Percentiles rank a stretch among this genome's conserved stretches.
These are phyloP conservation scores for Wiebesia pumilae DNA, from an alignment of 1,140 invertebrate species.

Conservation along the genomic window DNA sequence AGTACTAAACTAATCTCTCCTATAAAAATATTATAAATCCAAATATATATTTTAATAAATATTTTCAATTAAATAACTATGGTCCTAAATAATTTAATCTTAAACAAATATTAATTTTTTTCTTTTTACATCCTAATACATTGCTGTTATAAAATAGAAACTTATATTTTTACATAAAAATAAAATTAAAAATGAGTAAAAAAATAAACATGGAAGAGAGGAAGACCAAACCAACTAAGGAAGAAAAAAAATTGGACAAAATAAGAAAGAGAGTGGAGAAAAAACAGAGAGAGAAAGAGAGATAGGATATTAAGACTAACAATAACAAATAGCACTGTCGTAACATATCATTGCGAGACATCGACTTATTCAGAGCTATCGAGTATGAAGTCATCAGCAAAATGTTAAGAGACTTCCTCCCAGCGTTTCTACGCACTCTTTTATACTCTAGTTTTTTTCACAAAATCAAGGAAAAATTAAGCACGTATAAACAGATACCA, in stretches of 20 bases:
- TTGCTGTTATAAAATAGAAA: not conserved
- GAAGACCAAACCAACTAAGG: too few relatives aligned
- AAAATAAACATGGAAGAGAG: not conserved
- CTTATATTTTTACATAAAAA: not conserved
- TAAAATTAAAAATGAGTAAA: not conserved
- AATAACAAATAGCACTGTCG: not conserved
- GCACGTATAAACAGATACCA: not conserved
- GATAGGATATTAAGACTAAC: not conserved
- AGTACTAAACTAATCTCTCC: not conserved
- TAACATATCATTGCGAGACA: constrained; percentile 22
- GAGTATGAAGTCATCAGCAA: not conserved
- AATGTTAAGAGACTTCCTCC: constrained; percentile 2
- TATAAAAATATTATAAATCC: not conserved
- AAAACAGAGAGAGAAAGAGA: not conserved
- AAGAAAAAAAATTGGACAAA: too few relatives aligned
- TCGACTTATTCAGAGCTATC: constrained; percentile 16
- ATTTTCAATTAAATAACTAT: not conserved
- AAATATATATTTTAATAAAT: not conserved
- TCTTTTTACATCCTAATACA: not conserved
- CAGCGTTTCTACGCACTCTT: not conserved
- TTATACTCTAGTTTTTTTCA: not conserved
- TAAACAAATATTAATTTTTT: not conserved
- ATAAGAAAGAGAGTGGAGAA: not conserved
- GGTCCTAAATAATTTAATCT: not conserved
- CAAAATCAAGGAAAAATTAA: not conserved